Evolutionary conservation across 2,113 vertebrate genomes (phyloP).

Genomic region (Rhizomys pruinosus): DNA sequence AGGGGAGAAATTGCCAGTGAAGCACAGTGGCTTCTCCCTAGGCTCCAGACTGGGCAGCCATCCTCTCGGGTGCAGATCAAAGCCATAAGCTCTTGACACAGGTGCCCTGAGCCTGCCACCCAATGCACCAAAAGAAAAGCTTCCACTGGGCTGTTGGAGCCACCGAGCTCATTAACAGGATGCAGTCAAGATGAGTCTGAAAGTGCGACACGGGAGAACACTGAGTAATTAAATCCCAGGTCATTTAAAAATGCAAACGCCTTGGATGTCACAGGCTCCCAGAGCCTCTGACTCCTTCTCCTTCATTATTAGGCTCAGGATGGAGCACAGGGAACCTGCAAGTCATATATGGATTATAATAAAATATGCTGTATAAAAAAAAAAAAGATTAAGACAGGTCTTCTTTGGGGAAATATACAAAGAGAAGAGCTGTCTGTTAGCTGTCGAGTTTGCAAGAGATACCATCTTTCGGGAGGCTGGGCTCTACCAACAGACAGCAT

Average conservation of each 20-base stretch:
- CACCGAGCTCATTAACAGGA: constrained; percentile 89
- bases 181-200: constrained; percentile 85
- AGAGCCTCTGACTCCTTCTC: constrained; percentile 82
- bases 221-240: constrained; percentile 90
- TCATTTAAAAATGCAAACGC: constrained; percentile 89
- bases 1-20: not conserved
- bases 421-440: constrained; percentile 89
- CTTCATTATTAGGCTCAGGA: constrained; percentile 54
- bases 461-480: constrained; percentile 89
- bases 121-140: constrained; percentile 83
- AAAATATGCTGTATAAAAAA: constrained; percentile 88
- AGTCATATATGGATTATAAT: constrained; percentile 88
- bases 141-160: constrained; percentile 84
- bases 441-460: constrained; percentile 91
- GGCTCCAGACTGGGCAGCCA: constrained; percentile 30
- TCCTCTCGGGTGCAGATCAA: constrained; percentile 76
- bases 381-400: constrained; percentile 88
- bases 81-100: constrained; percentile 81
- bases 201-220: constrained; percentile 84
- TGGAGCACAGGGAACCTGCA: constrained; percentile 81
- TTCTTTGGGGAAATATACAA: constrained; percentile 90
- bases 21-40: constrained; percentile 1
- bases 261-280: constrained; percentile 85
- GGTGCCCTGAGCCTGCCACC: constrained; percentile 83
- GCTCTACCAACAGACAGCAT: constrained; percentile 88